phyloP scores from a whole-genome alignment of 2,797 vertebrate species.

The Oreortyx pictus region DNA sequence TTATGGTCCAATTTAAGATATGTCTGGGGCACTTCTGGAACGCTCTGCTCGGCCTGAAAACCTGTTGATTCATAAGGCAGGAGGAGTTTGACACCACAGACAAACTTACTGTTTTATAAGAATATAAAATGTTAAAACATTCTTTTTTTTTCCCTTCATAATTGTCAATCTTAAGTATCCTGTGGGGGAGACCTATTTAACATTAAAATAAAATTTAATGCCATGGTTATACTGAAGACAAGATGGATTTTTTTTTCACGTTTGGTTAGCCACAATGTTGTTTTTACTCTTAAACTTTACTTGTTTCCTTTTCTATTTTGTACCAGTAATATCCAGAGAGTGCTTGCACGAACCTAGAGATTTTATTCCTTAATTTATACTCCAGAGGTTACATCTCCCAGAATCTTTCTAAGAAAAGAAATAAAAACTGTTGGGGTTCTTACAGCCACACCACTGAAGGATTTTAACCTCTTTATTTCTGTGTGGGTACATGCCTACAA shows the following conservation, averaged over 20 bases:
- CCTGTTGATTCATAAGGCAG: background rate
- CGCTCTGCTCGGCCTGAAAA: background rate
- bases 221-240: background rate
- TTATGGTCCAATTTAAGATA: background rate
- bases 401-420: slow-evolving; percentile 26
- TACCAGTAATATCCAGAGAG: background rate
- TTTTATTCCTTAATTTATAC: slow-evolving; percentile 7
- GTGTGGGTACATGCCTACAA: background rate
- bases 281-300: slow-evolving; percentile 16
- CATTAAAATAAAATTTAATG: slow-evolving; percentile 34
- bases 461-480: slow-evolving; percentile 16
- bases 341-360: background rate
- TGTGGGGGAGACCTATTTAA: slow-evolving; percentile 12
- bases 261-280: slow-evolving; percentile 29
- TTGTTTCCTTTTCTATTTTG: background rate
- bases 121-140: slow-evolving; percentile 29
- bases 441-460: background rate
- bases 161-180: background rate
- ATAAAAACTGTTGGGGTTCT: background rate
- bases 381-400: background rate
- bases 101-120: slow-evolving; percentile 42
- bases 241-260: background rate
- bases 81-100: background rate
- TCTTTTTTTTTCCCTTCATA: background rate
- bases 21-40: background rate